Base-by-base conservation (phyloP, 2,888 invertebrate species). In the Aromia moschata region DNA sequence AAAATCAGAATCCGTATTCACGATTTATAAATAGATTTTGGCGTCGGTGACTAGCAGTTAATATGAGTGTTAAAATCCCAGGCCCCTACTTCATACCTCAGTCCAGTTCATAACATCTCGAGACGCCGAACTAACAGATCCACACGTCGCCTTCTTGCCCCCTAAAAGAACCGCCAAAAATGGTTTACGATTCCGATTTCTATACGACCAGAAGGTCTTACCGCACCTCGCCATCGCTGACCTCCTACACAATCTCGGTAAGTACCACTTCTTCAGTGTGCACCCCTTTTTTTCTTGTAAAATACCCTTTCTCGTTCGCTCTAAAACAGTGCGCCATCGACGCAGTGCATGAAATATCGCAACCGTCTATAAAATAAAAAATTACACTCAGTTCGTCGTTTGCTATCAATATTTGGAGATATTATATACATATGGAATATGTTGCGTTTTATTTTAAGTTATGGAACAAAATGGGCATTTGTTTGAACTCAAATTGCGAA, bases 131-230 rank as follows among this genome's bases (percentile, higher is more conserved):
- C 62, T 57, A 51, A 60, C 30, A 40, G 49, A 33, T 52, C 43
- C 54, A 54, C n/a, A n/a, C 56, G 57, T 55, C 60, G 56, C 58
- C 60, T 52, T 55, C 45, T 60, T 45, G 38, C 58, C 58, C 53
- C 43, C 25, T 25, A 47, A 9, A n/a, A n/a, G n/a, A n/a, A n/a
- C n/a, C n/a, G n/a, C n/a, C n/a, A n/a, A n/a, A n/a, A 83, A 94
- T 94, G 93, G 93, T 93, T 84, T 93, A 93, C 90, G 92, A 93
- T 85, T 91, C 91, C 86, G 93, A 93, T 85, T 94, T 92, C 84
- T 92, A 92, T 83, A 93, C 93, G 78, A 91, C 91, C 82, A 90
- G 93, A 84, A 89, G 93, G 84, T 90, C 92, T 70, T 90, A 89
- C 80, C 86, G 89, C 82, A 84, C 91, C 83, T 89, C 89, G 62